Evolutionary conservation across 2,113 vertebrate genomes (phyloP).

Genomic region (Fregata magnificens): DNA sequence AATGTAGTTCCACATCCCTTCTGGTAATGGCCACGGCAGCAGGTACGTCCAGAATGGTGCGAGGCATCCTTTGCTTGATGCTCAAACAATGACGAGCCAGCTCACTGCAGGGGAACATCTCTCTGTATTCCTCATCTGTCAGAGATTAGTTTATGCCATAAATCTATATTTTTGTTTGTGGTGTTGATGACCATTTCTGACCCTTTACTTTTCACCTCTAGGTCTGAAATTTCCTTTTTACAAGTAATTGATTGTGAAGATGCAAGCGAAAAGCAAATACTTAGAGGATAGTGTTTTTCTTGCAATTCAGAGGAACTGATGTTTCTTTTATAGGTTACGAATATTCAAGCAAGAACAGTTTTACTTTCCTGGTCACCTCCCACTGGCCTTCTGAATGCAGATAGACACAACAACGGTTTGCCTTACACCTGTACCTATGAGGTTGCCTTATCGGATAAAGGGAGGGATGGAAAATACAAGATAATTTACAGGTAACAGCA

Average conservation of each 20-base stretch:
- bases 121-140: neutral
- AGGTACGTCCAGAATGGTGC: neutral
- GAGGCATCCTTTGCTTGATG: neutral
- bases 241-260: neutral
- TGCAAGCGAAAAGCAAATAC: neutral
- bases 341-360: constrained; percentile 88
- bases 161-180: neutral
- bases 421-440: constrained; percentile 91
- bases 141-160: neutral
- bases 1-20: neutral
- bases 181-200: neutral
- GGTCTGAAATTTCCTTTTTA: neutral
- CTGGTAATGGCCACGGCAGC: neutral
- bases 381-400: constrained; percentile 80
- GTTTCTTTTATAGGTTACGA: constrained; percentile 81
- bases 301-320: neutral
- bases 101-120: neutral
- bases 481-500: constrained; percentile 89
- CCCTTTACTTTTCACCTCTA: neutral
- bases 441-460: constrained; percentile 94
- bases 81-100: neutral
- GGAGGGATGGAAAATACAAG: constrained; percentile 92
- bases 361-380: constrained; percentile 89
- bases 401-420: constrained; percentile 84
- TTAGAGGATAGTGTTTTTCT: neutral